Base-by-base conservation (phyloP, 2,797 vertebrate species). In the Gymnocypris eckloni region DNA sequence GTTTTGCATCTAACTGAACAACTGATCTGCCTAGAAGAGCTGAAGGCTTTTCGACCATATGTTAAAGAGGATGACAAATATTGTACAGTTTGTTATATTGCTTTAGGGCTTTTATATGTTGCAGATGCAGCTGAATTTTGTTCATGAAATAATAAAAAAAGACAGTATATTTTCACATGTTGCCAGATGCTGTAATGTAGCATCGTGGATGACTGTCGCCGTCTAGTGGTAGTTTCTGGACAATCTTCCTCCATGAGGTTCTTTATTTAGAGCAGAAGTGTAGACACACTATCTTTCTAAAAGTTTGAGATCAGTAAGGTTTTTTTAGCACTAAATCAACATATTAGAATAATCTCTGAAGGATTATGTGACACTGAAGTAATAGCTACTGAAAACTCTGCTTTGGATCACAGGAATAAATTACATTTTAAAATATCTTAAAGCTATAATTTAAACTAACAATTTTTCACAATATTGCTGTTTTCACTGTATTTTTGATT, bases 151-250 rank as follows among this genome's bases (percentile, higher is more conserved):
- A 66, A 12, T 10, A 18, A 20, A 54, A 25, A 28, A n/a, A 72
- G 4, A 22, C 6, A 4, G 2, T 45, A 16, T 52, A 52, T 52
- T 50, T 48, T 45, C 16, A 48, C n/a, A 25, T 16, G 11, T 52
- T 16, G 4, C 18, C 37, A 78, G 12, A 20, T 33, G 33, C 20
- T 41, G 69, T 50, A 6, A 54, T 18, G 10, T 0, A 72, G 56
- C 13, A 15, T 39, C 2, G 39, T 81, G 28, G 28, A 6, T 41
- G 2, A 72, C 78, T 84, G 15, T 64, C 56, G 39, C 86, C 77
- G 7, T 82, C 83, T 85, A 79, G 80, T 83, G 84, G 84, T 67
- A 28, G 10, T n/a, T 64, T 16, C 11, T 8, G 22, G 9, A 59
- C 39, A 16, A 41, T 4, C 22, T 43, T 41, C 69, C 59, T 13